These are phyloP conservation scores for Crotalus tigris DNA, from an alignment of 2,113 vertebrate genomes.

Conservation along the genomic window DNA sequence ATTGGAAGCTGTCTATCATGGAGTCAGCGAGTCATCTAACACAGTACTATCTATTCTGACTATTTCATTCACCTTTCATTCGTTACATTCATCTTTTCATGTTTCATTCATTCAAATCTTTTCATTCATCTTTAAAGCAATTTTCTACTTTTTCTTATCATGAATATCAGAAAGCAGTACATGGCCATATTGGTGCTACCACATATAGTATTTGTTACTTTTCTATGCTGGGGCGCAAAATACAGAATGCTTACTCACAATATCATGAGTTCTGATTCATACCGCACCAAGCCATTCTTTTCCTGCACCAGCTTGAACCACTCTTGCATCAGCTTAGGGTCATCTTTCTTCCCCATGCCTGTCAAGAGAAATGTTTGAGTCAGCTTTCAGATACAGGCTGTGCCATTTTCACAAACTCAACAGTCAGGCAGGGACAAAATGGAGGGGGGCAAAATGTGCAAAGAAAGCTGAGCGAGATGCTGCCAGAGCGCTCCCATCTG, in stretches of 20 bases:
- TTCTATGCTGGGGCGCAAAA: not conserved
- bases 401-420: conserved; percentile 28
- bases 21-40: not conserved
- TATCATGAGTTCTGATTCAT: conserved; percentile 98
- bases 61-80: not conserved
- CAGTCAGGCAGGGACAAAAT: conserved; percentile 53
- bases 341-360: conserved; percentile 99
- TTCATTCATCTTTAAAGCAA: not conserved
- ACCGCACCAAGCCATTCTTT: conserved; percentile 97
- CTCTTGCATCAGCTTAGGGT: conserved; percentile 98
- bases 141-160: not conserved
- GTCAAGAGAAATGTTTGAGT: conserved; percentile 50
- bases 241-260: conserved; percentile 82
- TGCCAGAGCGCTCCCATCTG: conserved; percentile 70
- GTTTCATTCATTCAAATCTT: not conserved
- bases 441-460: conserved; percentile 72
- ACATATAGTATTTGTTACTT: not conserved
- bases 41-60: not conserved
- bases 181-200: not conserved
- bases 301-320: conserved; percentile 99
- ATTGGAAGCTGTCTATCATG: not conserved
- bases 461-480: conserved; percentile 76
- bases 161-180: not conserved
- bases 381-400: not conserved
- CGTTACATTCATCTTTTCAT: not conserved